phyloP scores from a whole-genome alignment of 1,140 invertebrate genomes.

The Penaeus chinensis region DNA sequence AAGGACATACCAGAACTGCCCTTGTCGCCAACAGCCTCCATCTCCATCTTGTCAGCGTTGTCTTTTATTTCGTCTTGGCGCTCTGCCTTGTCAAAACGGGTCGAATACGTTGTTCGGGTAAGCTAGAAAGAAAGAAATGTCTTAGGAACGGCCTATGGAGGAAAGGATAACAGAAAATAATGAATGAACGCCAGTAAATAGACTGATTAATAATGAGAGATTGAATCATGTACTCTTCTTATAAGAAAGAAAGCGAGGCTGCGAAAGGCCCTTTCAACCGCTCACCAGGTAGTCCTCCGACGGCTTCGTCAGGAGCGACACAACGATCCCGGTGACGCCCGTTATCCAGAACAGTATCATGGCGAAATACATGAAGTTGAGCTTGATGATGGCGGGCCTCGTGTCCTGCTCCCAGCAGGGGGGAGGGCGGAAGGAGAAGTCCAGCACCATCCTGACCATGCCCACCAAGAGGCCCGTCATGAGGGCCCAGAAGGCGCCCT shows the following conservation, averaged over 20 bases:
- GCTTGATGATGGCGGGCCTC: slow-evolving; percentile 67
- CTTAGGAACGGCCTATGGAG: not conserved
- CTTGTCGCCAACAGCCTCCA: not conserved
- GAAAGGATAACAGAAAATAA: not conserved
- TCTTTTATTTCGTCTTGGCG: not conserved
- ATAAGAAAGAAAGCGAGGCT: not conserved
- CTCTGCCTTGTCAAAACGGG: slow-evolving; percentile 14
- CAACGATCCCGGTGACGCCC: slow-evolving; percentile 54
- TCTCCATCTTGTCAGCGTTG: not conserved
- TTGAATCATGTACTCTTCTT: not conserved
- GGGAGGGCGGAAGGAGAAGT: slow-evolving; percentile 65
- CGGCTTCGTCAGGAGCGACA: slow-evolving; percentile 68
- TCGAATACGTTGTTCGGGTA: slow-evolving; percentile 28
- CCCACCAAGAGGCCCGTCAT: slow-evolving; percentile 67
- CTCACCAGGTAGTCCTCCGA: slow-evolving; percentile 63
- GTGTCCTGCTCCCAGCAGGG: slow-evolving; percentile 66
- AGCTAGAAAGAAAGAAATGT: slow-evolving; percentile 8
- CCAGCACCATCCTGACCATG: slow-evolving; percentile 66
- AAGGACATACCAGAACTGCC: not conserved
- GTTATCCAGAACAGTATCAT: slow-evolving; percentile 66
- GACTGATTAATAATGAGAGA: not conserved
- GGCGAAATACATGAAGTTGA: slow-evolving; percentile 70
- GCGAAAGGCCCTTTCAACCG: not conserved
- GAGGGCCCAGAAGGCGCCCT: slow-evolving; percentile 70
- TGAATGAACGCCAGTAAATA: not conserved